phyloP scores from a whole-genome alignment of 2,888 invertebrate genomes.

The Heliconius hortense region DNA sequence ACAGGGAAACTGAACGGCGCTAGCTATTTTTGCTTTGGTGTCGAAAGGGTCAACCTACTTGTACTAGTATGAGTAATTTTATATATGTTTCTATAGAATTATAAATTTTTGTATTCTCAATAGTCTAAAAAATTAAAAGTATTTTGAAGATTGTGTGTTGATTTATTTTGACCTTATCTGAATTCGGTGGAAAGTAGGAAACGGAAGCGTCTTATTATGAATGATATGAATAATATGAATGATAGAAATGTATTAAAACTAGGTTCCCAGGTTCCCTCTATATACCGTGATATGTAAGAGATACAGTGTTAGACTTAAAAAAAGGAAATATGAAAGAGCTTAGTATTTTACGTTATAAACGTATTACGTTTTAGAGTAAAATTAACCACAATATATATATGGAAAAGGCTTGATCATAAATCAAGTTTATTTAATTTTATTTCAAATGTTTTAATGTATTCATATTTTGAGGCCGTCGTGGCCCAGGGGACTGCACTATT shows the following conservation, averaged over 20 bases:
- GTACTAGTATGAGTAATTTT: not conserved
- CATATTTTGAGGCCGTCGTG: no score
- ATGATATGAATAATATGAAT: no score
- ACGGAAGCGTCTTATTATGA: no score
- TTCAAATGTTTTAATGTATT: not conserved
- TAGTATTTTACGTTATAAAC: not conserved
- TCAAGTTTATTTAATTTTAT: not conserved
- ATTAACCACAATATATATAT: not conserved
- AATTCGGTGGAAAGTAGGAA: no score
- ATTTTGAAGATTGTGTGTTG: no score
- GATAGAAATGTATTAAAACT: no score
- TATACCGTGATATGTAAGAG: no score
- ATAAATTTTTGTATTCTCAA: not conserved
- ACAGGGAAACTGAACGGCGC: conserved; percentile 61
- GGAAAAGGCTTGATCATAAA: not conserved
- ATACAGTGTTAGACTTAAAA: no score
- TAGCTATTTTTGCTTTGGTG: conserved; percentile 15
- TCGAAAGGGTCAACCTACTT: conserved; percentile 3
- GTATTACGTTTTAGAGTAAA: not conserved
- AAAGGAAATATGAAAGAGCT: not conserved
- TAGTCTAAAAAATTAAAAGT: no score
- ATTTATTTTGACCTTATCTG: no score
- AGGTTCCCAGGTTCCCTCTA: no score
- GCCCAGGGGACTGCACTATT: no score
- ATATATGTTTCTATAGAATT: not conserved